Base-by-base conservation (phyloP, 2,113 vertebrate species). In the Elachura formosa region DNA sequence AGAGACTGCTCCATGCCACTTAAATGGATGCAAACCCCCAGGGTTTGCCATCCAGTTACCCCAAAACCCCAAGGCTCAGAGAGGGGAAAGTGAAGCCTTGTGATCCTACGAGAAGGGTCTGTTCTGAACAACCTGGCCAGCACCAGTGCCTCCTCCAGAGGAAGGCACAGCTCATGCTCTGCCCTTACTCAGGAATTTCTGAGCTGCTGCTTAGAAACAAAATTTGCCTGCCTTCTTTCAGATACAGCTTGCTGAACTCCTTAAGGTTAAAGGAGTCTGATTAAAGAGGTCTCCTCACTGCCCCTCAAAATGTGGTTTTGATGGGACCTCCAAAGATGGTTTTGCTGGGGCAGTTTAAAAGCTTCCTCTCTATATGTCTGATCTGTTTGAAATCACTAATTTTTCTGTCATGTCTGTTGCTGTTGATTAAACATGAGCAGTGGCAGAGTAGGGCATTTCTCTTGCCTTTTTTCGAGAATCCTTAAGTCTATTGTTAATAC, bases 11-110 rank as follows among this genome's bases (percentile, higher is more conserved):
- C 40, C 3, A 0, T 12, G 69, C 15, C 2, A 2, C 46, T 49
- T 8, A 19, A 26, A 54, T 1, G 0, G 0, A 1, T 67, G 48
- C 46, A 63, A 89, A 71, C 0, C 6, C 41, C 25, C 7, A 0
- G 1, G 16, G 48, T 7, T 85, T 62, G 31, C 84, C 33, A 16
- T 1, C 20, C 17, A 38, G 41, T 34, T 29, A 38, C 18, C 49
- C 22, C 31, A 36, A 31, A 67, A 36, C 40, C 52, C 38, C 1
- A 1, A 29, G 26, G 15, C 12, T 71, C 61, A 45, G 59, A 38
- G 55, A 40, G 23, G 18, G 29, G 41, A 61, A 23, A 25, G 61
- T 3, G 1, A 69, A 85, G 56, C n/a, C 41, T 7, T 62, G 41
- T n/a, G 33, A 36, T 31, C 48, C 64, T 21, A 8, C 0, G 1